phyloP scores from a whole-genome alignment of 2,888 invertebrate genomes.

The Drosophila subquinaria region DNA sequence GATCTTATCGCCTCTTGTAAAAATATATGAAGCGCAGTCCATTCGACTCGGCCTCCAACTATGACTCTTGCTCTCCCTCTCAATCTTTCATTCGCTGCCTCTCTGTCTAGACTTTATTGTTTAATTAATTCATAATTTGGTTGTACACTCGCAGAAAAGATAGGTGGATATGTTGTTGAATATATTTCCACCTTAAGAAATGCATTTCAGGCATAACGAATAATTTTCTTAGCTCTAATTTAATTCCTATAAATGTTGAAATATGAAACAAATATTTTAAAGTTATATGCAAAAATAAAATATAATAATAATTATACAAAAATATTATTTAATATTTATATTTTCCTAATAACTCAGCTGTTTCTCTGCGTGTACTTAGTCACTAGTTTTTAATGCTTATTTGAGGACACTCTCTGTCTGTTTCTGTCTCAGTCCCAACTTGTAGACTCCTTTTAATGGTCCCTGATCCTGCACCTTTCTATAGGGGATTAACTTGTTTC shows the following conservation, averaged over 20 bases:
- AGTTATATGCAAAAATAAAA: too few species aligned
- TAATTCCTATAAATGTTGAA: too few species aligned
- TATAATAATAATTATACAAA: too few species aligned
- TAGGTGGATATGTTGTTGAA: too few species aligned
- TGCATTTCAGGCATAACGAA: too few species aligned
- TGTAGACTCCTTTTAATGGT: conserved; percentile 33
- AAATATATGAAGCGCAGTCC: conserved; percentile 61
- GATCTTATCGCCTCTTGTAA: conserved; percentile 59
- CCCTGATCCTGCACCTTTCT: conserved; percentile 62
- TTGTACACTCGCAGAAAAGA: conserved; percentile 17
- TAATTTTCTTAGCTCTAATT: too few species aligned
- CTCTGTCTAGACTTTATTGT: conserved; percentile 46
- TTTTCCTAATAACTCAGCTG: background rate
- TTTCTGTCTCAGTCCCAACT: conserved; percentile 4
- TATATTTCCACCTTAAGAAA: too few species aligned
- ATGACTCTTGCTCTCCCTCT: conserved; percentile 13
- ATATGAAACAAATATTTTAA: too few species aligned
- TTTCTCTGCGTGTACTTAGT: conserved; percentile 23
- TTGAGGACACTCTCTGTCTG: background rate
- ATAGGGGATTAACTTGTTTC: conserved; percentile 72
- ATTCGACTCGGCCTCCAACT: conserved; percentile 8
- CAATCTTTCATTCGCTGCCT: background rate
- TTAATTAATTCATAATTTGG: conserved; percentile 76
- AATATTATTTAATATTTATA: too few species aligned
- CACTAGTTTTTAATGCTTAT: background rate